phyloP scores from a whole-genome alignment of 2,113 vertebrate species.

The Nipponia nippon region DNA sequence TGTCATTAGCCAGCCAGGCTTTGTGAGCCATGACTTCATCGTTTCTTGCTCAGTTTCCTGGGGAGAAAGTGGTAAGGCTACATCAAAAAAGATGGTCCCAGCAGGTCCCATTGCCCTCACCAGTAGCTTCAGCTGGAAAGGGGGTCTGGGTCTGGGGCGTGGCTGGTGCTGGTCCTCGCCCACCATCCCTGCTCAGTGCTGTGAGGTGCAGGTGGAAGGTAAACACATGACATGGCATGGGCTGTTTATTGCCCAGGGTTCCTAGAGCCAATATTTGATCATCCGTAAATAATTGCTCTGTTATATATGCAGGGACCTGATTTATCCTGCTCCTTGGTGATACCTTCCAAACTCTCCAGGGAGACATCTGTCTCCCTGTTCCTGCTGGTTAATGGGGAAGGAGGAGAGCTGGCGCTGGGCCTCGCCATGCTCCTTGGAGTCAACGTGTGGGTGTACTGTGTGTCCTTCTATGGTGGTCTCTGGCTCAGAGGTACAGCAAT shows the following conservation, averaged over 20 bases:
- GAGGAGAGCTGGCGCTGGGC: slow-evolving; percentile 10
- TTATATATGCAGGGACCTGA: slow-evolving; percentile 4
- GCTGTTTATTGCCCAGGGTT: not conserved
- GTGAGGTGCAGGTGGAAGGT: not conserved
- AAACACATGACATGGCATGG: not conserved
- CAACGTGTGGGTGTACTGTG: not conserved
- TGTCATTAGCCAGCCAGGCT: not conserved
- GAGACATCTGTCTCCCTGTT: not conserved
- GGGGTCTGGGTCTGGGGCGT: not conserved
- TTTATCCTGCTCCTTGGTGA: not conserved
- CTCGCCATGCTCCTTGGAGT: not conserved
- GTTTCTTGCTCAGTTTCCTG: fast-evolving
- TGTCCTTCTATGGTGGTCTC: slow-evolving; percentile 10
- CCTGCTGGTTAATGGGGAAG: not conserved
- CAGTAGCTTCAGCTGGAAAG: not conserved
- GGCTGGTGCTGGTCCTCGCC: not conserved
- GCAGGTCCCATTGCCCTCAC: not conserved
- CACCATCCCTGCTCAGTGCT: fast-evolving
- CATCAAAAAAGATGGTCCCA: not conserved
- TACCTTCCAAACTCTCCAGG: slow-evolving; percentile 18
- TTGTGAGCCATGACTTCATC: not conserved
- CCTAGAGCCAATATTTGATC: slow-evolving; percentile 6
- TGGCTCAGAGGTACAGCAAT: not conserved
- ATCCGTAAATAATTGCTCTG: not conserved
- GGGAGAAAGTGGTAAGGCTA: not conserved